Percentiles rank a stretch among this genome's conserved stretches.
Evolutionary conservation across 2,888 invertebrate genomes (phyloP).

Genomic region (Calephelis perditalis): DNA sequence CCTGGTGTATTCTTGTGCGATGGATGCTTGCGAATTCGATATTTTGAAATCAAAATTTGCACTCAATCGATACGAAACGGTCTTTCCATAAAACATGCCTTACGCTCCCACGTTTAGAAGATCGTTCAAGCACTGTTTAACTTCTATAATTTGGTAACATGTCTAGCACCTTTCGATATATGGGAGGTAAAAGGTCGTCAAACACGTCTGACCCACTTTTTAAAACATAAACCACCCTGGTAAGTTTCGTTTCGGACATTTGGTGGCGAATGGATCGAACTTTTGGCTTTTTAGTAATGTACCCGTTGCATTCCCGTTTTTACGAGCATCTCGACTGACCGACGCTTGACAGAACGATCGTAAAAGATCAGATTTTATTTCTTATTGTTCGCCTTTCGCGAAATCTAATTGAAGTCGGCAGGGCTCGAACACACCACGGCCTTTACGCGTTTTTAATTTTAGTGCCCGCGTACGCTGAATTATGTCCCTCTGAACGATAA

Average conservation of each 20-base stretch:
- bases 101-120: constrained; percentile 36
- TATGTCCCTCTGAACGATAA: constrained; percentile 53
- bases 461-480: constrained; percentile 56
- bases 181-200: constrained; percentile 15
- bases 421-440: constrained; percentile 47
- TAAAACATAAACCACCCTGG: constrained; percentile 58
- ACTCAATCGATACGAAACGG: constrained; percentile 47
- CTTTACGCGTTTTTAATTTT: constrained; percentile 73
- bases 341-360: constrained; percentile 64
- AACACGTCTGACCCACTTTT: constrained; percentile 60
- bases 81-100: constrained; percentile 36
- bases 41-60: constrained; percentile 51
- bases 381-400: constrained; percentile 76
- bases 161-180: constrained; percentile 30
- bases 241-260: constrained; percentile 54
- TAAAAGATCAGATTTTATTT: constrained; percentile 74
- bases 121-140: constrained; percentile 18
- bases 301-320: constrained; percentile 70
- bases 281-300: constrained; percentile 57
- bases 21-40: constrained; percentile 49
- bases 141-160: constrained; percentile 17
- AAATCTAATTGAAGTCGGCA: constrained; percentile 74
- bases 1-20: constrained; percentile 56
- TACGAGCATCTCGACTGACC: constrained; percentile 64
- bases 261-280: constrained; percentile 45